Conservation (phyloP, 53 echinoderm and acorn worm species). For the Holothuria leucospilota region DNA sequence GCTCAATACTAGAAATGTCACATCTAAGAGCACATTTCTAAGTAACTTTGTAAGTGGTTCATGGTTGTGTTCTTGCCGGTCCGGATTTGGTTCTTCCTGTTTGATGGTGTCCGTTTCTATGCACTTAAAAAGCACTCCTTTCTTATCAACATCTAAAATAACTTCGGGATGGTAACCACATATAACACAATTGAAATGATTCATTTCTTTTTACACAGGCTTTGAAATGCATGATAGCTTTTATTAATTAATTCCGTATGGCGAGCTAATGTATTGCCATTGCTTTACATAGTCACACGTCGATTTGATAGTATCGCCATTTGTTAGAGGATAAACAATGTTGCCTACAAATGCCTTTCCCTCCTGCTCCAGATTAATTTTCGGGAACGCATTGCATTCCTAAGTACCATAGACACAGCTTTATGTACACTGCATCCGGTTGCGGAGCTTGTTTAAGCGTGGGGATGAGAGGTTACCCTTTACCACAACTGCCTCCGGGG, state of each 20-base stretch:
- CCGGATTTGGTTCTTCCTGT: no score
- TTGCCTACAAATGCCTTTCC: not conserved
- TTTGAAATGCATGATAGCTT: slow-evolving; percentile 22
- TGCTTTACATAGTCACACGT: slow-evolving; percentile 16
- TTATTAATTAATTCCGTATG: slow-evolving; percentile 3
- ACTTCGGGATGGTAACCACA: slow-evolving; percentile 1
- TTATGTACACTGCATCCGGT: slow-evolving; percentile 40
- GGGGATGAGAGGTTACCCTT: no score
- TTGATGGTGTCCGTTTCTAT: no score
- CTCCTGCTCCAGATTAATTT: no score
- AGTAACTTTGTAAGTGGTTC: no score
- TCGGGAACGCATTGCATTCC: not conserved
- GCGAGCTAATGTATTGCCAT: not conserved
- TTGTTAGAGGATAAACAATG: slow-evolving; percentile 21
- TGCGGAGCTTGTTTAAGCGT: no score
- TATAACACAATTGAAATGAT: not conserved
- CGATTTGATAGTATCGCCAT: not conserved
- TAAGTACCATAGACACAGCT: slow-evolving; percentile 21
- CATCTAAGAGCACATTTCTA: not conserved
- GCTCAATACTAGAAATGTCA: not conserved
- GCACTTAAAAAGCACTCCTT: no score
- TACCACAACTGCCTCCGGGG: no score
- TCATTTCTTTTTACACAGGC: not conserved
- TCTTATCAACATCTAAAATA: not conserved
- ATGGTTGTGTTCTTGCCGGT: no score